Evolutionary conservation across 2,888 invertebrate species (phyloP), one percentile per base, ranked within the genome.

Genomic region (Pseudococcus longispinus): DNA sequence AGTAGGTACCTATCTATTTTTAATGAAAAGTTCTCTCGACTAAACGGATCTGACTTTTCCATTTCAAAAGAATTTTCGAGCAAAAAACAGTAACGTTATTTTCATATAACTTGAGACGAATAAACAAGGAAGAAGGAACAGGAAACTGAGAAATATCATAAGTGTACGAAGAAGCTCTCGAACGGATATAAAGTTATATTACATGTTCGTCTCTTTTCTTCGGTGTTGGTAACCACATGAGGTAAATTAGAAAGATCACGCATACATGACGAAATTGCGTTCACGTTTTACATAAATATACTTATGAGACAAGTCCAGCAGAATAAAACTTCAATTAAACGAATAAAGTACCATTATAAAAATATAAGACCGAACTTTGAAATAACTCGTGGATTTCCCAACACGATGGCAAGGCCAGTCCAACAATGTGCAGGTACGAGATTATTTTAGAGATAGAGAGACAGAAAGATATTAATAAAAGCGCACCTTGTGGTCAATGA

Each of bases 401-500:
- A 60, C 23, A 60, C 9, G 9, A 1, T 23, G 1, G 23, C 60
- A 60, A 60, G 60, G 60, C 8, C 60, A 60, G 6, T 11, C 23
- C 23, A 37, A 2, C n/a, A n/a, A 4, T 55, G n/a, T n/a, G 51
- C 4, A 4, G 55, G n/a, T n/a, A 55, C 2, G 0, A 60, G 51
- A n/a, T n/a, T n/a, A n/a, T n/a, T n/a, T n/a, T n/a, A 13, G 23
- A 60, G 23, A 60, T 4, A 60, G 20, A 60, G 23, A 23, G 20
- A 60, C 23, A 65, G 29, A 29, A 13, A 70, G 70, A 70, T 29
- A 70, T 29, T 80, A 80, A 42, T 60, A 60, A 80, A 80, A 20
- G 77, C 77, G 42, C 37, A 80, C 70, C 29, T 70, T 70, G 70
- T 42, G 77, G 29, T 42, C 77, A 80, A 80, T 80, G 77, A 80